Evolutionary conservation across 2,888 invertebrate species (phyloP).

Genomic region (Ectobius pallidus): DNA sequence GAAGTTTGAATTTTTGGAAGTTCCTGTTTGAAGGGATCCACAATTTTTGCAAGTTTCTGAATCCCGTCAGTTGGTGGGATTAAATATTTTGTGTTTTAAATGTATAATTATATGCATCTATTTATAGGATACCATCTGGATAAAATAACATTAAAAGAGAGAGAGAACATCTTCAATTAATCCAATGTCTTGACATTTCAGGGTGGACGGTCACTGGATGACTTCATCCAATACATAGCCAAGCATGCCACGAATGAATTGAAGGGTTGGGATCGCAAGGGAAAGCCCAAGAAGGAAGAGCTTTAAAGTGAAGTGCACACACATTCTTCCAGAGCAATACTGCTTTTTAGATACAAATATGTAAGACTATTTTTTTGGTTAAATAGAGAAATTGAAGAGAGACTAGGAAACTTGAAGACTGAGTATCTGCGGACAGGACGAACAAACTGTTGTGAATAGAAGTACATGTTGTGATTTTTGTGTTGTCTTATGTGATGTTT

Average conservation of each 20-base stretch:
- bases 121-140: too few species aligned
- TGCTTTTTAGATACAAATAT: conserved; percentile 10
- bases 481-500: background rate
- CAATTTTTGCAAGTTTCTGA: too few species aligned
- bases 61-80: too few species aligned
- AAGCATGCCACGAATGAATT: conserved; percentile 89
- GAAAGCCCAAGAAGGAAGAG: conserved; percentile 70
- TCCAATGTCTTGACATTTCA: too few species aligned
- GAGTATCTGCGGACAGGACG: background rate
- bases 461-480: conserved; percentile 14
- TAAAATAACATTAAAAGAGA: too few species aligned
- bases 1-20: too few species aligned
- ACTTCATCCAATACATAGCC: conserved; percentile 94
- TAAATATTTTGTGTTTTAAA: too few species aligned
- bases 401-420: background rate
- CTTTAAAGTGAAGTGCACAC: conserved; percentile 55
- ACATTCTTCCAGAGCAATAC: conserved; percentile 32
- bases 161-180: too few species aligned
- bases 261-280: conserved; percentile 85
- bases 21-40: too few species aligned
- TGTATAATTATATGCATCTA: too few species aligned
- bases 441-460: conserved; percentile 12
- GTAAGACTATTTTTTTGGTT: conserved; percentile 22
- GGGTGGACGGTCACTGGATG: conserved; percentile 91
- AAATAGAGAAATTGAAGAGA: conserved; percentile 10